Percentiles rank a stretch among this genome's conserved stretches.
phyloP scores from a whole-genome alignment of 2,888 invertebrate genomes.

The Lacanobia wlatinum region DNA sequence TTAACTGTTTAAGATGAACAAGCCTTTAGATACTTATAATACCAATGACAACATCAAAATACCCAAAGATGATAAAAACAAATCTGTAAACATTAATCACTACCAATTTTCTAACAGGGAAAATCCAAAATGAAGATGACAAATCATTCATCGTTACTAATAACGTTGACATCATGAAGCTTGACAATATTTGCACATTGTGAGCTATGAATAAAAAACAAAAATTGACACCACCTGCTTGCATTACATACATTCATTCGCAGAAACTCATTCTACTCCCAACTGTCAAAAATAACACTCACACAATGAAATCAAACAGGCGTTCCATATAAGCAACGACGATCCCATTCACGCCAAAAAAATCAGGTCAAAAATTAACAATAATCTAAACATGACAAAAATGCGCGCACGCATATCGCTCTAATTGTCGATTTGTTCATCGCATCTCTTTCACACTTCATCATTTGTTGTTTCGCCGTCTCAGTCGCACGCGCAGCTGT shows the following conservation, averaged over 20 bases:
- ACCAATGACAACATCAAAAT: not conserved
- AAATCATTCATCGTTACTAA: not conserved
- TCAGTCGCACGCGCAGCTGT: slow-evolving; percentile 83
- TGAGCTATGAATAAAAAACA: slow-evolving; percentile 8
- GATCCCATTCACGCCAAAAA: slow-evolving; percentile 60
- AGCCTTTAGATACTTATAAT: too few species aligned
- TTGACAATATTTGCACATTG: slow-evolving; percentile 5
- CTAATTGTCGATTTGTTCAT: slow-evolving; percentile 77
- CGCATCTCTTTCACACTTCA: slow-evolving; percentile 53
- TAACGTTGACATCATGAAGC: not conserved
- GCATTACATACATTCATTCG: slow-evolving; percentile 21
- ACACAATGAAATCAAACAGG: slow-evolving; percentile 54
- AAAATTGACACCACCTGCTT: slow-evolving; percentile 50
- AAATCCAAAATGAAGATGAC: not conserved
- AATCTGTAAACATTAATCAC: not conserved
- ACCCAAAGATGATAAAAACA: not conserved
- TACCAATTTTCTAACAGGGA: not conserved
- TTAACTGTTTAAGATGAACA: too few species aligned
- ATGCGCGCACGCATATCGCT: slow-evolving; percentile 67
- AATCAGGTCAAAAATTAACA: slow-evolving; percentile 70
- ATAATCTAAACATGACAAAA: slow-evolving; percentile 67
- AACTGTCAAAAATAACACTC: slow-evolving; percentile 38
- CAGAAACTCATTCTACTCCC: slow-evolving; percentile 35
- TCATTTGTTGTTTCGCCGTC: slow-evolving; percentile 57
- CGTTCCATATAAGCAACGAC: slow-evolving; percentile 52